Conservation (phyloP, 2,113 vertebrate genomes). For the Microcebus tavaratra region DNA sequence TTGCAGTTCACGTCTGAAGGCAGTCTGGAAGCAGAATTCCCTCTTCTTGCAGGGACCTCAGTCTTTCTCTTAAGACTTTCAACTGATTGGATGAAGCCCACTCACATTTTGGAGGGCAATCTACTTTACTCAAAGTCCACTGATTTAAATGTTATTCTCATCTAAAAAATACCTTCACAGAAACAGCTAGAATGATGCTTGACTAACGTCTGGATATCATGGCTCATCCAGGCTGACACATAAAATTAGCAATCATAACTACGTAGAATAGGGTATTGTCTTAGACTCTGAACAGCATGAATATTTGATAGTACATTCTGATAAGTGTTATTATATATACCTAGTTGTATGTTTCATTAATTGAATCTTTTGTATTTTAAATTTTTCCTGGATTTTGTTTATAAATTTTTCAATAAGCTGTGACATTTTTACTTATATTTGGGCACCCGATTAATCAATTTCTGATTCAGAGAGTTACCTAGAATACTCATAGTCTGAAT, state of each 20-base stretch:
- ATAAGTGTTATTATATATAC: background rate
- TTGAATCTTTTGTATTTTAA: background rate
- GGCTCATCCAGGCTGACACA: background rate
- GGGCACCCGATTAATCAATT: background rate
- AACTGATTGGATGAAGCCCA: background rate
- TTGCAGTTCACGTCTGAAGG: background rate
- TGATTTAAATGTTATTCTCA: background rate
- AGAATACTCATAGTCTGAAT: background rate
- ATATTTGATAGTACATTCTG: background rate
- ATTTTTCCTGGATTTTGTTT: background rate
- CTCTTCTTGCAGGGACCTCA: too few relatives aligned
- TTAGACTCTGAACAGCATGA: background rate
- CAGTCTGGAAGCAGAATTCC: background rate
- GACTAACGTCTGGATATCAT: background rate
- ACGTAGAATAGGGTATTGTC: background rate
- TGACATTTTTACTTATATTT: background rate
- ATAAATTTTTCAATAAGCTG: background rate
- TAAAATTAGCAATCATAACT: background rate
- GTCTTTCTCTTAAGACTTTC: background rate
- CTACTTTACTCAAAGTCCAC: background rate
- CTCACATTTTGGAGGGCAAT: background rate
- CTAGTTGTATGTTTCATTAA: background rate
- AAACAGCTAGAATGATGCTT: background rate
- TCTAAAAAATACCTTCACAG: background rate
- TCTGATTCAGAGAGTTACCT: background rate